These are phyloP conservation scores for Falco concolor DNA, from an alignment of 2,797 vertebrate genomes.

Conservation along the genomic window DNA sequence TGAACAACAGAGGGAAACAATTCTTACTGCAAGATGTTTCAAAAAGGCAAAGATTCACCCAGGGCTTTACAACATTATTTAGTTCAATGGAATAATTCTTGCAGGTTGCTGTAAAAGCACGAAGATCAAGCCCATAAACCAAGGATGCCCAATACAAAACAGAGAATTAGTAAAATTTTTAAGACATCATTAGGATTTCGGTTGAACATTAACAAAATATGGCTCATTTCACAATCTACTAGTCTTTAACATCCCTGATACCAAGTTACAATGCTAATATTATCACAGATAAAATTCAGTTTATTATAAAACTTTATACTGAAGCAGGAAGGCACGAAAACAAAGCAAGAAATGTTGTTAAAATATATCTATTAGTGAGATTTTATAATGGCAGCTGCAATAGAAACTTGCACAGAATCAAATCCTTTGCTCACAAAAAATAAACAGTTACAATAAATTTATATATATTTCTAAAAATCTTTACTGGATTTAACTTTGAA, in stretches of 20 bases:
- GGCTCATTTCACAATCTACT: neutral
- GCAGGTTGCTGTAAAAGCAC: neutral
- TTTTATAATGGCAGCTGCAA: neutral
- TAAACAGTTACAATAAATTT: neutral
- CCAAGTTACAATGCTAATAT: neutral
- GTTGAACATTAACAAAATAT: neutral
- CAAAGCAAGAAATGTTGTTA: neutral
- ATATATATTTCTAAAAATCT: neutral
- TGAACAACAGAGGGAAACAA: neutral
- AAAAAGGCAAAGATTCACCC: neutral
- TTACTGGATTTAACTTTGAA: neutral
- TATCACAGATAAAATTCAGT: neutral
- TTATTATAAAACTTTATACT: neutral
- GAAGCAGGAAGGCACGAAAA: neutral
- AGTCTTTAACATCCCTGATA: neutral
- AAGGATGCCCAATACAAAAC: neutral
- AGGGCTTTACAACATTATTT: neutral
- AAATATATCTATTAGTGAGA: neutral
- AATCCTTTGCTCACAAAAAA: neutral
- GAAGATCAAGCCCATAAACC: neutral
- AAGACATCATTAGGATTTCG: neutral
- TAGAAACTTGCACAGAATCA: neutral
- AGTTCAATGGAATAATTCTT: neutral
- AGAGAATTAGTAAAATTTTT: neutral
- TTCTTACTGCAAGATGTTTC: neutral